A percentile compares a stretch with the other conserved stretches of the same genome.
Conservation (phyloP, 2,113 vertebrate species). For the Serinus canaria region DNA sequence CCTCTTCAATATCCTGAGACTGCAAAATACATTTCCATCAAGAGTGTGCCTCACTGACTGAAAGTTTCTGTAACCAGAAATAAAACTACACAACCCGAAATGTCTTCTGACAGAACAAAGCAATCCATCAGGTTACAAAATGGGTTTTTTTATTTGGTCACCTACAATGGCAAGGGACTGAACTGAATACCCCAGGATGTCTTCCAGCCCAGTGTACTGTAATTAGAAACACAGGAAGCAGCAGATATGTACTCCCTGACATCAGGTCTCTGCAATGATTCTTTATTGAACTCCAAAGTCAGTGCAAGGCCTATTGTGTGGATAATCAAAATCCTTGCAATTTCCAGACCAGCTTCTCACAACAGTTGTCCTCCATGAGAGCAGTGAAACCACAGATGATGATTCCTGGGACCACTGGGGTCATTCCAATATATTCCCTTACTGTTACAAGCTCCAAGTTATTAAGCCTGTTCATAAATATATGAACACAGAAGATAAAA, state of each 20-base stretch:
- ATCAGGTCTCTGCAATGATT: not conserved
- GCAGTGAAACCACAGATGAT: not conserved
- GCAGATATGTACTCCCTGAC: not conserved
- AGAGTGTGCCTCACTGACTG: not conserved
- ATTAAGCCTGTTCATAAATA: not conserved
- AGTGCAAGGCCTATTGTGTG: not conserved
- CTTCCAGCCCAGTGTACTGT: not conserved
- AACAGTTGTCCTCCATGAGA: not conserved
- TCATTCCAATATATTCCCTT: not conserved
- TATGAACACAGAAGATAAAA: not conserved
- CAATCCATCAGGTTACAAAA: slow-evolving; percentile 11
- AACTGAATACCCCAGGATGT: not conserved
- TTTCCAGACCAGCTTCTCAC: not conserved
- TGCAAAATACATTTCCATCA: not conserved
- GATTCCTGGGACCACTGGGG: not conserved
- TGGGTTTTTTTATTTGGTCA: not conserved
- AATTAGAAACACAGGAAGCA: not conserved
- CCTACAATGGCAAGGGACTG: not conserved
- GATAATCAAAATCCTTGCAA: slow-evolving; percentile 3
- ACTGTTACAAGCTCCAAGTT: not conserved
- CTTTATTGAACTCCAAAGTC: not conserved
- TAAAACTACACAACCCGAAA: not conserved
- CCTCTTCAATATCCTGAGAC: not conserved
- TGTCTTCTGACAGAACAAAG: not conserved
- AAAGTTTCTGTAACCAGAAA: not conserved